Base-by-base conservation (phyloP, 2,797 vertebrate species). In the Choloepus didactylus region DNA sequence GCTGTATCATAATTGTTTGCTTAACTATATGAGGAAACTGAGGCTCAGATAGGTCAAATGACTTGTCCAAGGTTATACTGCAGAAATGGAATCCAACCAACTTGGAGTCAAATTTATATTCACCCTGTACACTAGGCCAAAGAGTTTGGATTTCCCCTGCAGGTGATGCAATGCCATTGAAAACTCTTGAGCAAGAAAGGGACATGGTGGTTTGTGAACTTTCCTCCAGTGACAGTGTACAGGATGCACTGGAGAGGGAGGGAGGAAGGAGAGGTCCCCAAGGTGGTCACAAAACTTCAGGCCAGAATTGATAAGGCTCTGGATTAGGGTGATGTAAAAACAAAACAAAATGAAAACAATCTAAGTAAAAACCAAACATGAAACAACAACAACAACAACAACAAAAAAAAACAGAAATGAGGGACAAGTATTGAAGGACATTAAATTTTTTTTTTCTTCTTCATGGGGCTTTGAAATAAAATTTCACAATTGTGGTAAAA, bases 161-260 rank as follows among this genome's bases (percentile, higher is more conserved):
- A 88, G 72, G 67, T 0, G 23, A 49, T 23, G 15, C 44, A 66
- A 70, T n/a, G 23, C 44, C 85, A 54, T 0, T 72, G 80, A 92
- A 92, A 94, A 93, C 60, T 69, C 41, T 67, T 91, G 49, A 87
- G 66, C 76, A 84, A 90, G 59, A 93, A 87, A n/a, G 41, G 21
- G 87, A 10, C 5, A 2, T 6, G 9, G 49, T 8, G 2, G 31
- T 76, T 54, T 80, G 64, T 84, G 51, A 60, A 73, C 44, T n/a
- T 44, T 46, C 69, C 75, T 88, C 62, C 51, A 84, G n/a, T 5
- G 23, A 51, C 66, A 29, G 9, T 19, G 35, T 15, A 44, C 11
- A 41, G 73, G 35, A 29, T 6, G 11, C 1, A 1, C 41, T 31
- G 44, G 56, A 29, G 73, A 8, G 31, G 11, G 38, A 41, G 75